A percentile compares a stretch with the other conserved stretches of the same genome.
Evolutionary conservation across 2,113 vertebrate species (phyloP).

Genomic region (Oxyura jamaicensis): DNA sequence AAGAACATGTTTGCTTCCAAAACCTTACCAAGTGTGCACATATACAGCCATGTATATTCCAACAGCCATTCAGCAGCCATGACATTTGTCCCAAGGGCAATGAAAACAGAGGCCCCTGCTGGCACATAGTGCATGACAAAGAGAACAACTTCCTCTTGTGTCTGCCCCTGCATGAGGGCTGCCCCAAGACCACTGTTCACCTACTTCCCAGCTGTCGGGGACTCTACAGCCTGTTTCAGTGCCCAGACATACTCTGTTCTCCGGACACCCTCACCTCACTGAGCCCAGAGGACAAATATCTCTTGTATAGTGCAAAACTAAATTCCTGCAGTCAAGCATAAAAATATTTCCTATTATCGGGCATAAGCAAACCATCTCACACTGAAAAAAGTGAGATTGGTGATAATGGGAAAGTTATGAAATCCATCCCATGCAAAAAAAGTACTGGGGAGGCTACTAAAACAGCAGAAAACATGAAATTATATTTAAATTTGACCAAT

Average conservation of each 20-base stretch:
- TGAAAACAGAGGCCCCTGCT: background rate
- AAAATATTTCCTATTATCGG: background rate
- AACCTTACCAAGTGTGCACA: background rate
- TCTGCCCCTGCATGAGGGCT: background rate
- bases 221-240: background rate
- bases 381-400: background rate
- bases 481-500: background rate
- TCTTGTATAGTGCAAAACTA: background rate
- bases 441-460: background rate
- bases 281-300: background rate
- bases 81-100: background rate
- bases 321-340: background rate
- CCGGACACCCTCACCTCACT: background rate
- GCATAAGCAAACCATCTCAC: background rate
- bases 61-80: background rate
- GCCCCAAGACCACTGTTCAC: background rate
- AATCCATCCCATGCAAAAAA: background rate
- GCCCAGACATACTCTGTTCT: background rate
- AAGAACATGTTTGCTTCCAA: background rate
- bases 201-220: background rate
- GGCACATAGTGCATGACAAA: fast-evolving
- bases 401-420: background rate
- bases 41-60: background rate
- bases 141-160: background rate
- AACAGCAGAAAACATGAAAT: background rate